Percentiles rank a stretch among this genome's conserved stretches.
Conservation (phyloP, 2,797 vertebrate species). For the Martes flavigula region DNA sequence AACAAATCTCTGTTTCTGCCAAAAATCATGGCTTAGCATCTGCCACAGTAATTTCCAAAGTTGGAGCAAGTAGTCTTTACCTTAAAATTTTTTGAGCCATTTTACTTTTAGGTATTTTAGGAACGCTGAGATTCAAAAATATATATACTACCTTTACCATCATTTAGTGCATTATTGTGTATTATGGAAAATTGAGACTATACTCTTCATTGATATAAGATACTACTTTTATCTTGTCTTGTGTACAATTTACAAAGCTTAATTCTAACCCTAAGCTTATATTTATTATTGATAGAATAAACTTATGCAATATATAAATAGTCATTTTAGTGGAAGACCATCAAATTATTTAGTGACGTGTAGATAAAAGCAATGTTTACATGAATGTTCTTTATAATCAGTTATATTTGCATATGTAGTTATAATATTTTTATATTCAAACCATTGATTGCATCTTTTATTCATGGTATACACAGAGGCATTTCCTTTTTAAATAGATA, state of each 20-base stretch:
- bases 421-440: not conserved
- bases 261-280: not conserved
- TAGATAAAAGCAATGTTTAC: not conserved
- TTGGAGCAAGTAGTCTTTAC: conserved; percentile 51
- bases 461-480: not conserved
- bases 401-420: not conserved
- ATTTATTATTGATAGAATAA: not conserved
- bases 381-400: not conserved
- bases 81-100: conserved; percentile 60
- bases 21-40: conserved; percentile 68
- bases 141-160: not conserved
- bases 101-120: conserved; percentile 71
- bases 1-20: conserved; percentile 38
- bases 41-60: conserved; percentile 64
- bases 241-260: not conserved
- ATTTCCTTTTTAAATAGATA: not conserved
- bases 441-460: not conserved
- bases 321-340: not conserved
- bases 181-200: conserved; percentile 63
- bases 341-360: not conserved
- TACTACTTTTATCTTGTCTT: not conserved
- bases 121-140: conserved; percentile 43
- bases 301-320: not conserved
- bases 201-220: conserved; percentile 57
- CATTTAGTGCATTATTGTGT: conserved; percentile 39